These are phyloP conservation scores for Petrocephalus schoutedeni DNA, from an alignment of 2,797 vertebrate genomes.

Conservation along the genomic window DNA sequence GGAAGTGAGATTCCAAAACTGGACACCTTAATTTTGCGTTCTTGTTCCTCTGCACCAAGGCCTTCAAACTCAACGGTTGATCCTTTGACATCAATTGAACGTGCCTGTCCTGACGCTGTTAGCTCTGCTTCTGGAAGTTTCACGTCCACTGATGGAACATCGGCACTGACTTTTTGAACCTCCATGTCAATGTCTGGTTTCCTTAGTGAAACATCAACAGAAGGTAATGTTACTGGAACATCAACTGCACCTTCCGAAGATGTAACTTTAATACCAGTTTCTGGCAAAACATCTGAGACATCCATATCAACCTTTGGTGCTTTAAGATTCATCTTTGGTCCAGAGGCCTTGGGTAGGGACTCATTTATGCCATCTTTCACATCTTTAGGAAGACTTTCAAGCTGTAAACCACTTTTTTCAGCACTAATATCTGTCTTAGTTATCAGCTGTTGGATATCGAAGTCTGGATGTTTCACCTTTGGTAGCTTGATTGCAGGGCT, in stretches of 20 bases:
- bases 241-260: neutral
- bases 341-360: constrained; percentile 17
- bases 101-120: neutral
- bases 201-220: neutral
- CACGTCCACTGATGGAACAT: neutral
- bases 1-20: constrained; percentile 47
- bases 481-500: neutral
- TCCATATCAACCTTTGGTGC: constrained; percentile 15
- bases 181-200: constrained; percentile 4
- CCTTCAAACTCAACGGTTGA: neutral
- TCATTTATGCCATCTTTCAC: constrained; percentile 4
- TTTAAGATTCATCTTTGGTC: constrained; percentile 18
- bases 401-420: constrained; percentile 17
- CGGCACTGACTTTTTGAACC: neutral
- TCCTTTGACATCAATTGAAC: neutral
- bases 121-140: neutral
- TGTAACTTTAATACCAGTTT: neutral
- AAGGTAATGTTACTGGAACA: neutral
- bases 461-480: constrained; percentile 12
- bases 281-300: neutral
- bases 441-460: neutral
- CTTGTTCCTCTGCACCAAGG: accelerated
- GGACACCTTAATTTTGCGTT: constrained; percentile 38
- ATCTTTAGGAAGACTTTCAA: neutral
- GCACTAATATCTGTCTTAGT: constrained; percentile 25